A percentile compares a stretch with the other conserved stretches of the same genome.
Conservation (phyloP, 1,140 invertebrate genomes). For the Conopomorpha cramerella region DNA sequence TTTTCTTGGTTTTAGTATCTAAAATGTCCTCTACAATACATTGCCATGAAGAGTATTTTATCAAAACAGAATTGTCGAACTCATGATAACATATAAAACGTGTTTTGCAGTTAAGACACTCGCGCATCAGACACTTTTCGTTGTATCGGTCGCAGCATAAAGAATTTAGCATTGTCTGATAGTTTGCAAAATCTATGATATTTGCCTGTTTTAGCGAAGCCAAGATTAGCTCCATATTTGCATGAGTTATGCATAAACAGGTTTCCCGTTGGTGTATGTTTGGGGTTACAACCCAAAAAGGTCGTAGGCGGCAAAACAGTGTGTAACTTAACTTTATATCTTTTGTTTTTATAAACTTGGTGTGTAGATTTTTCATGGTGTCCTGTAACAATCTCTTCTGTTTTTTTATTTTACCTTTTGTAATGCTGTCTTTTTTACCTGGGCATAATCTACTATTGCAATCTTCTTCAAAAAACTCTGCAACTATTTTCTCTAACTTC, state of each 20-base stretch:
- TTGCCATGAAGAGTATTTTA: no score
- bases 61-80: conserved; percentile 1
- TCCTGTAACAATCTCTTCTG: no score
- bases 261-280: conserved; percentile 1
- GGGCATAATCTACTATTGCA: no score
- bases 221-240: conserved; percentile 2
- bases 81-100: conserved; percentile 1
- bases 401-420: conserved; percentile 4
- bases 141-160: conserved; percentile 4
- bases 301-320: no score
- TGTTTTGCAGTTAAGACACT: conserved; percentile 2
- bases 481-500: no score
- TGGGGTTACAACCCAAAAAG: no score
- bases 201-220: conserved; percentile 3
- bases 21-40: conserved; percentile 1
- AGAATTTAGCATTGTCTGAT: conserved; percentile 3
- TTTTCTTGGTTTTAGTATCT: no score
- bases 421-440: conserved; percentile 4
- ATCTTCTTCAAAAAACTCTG: no score
- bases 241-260: conserved; percentile 3
- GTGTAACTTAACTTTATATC: no score
- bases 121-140: conserved; percentile 2
- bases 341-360: no score
- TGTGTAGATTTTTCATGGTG: no score
- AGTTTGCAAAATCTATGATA: conserved; percentile 4